Evolutionary conservation across 2,797 vertebrate genomes (phyloP), one percentile per base, ranked within the genome.

Genomic region (Rhinophrynus dorsalis): DNA sequence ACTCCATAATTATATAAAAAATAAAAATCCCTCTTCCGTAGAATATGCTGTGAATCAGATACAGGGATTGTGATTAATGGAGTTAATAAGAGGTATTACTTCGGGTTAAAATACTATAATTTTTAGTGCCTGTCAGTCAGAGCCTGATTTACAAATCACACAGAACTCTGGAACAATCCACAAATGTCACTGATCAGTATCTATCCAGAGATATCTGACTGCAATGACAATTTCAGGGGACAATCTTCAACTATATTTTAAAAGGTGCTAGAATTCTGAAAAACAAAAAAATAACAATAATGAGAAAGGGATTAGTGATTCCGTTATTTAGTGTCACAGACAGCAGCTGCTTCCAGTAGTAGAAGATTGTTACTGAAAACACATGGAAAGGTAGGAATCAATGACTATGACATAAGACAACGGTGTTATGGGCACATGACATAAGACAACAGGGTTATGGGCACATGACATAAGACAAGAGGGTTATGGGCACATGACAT

Each of bases 281-380:
- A 64, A 65, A 48, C 55, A 48, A 63, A 71, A 54, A 45, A 54
- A 70, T 20, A 52, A 55, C 38, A 72, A 33, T 20, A 62, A 55
- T 21, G n/a, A n/a, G 8, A 61, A 54, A 33, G 18, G 26, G 52
- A 42, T 13, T 54, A 20, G 60, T 58, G 62, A 66, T 66, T 47
- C 55, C 56, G 23, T 52, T 44, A 52, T 67, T 59, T 66, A 73
- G 62, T 73, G 70, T 52, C 44, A 67, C 35, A 33, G 27, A 44
- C 62, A 59, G 69, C 69, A 73, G 69, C 62, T 13, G 13, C 35
- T 52, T 8, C 60, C 45, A 65, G 11, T n/a, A n/a, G n/a, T n/a
- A n/a, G 29, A 60, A 29, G 62, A 59, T 27, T 59, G 45, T 44
- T 60, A 73, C 44, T 65, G 54, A 61, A 51, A 40, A 60, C 30